Evolutionary conservation across 1,140 invertebrate species (phyloP).

Genomic region (Pemphigus obesinymphae): DNA sequence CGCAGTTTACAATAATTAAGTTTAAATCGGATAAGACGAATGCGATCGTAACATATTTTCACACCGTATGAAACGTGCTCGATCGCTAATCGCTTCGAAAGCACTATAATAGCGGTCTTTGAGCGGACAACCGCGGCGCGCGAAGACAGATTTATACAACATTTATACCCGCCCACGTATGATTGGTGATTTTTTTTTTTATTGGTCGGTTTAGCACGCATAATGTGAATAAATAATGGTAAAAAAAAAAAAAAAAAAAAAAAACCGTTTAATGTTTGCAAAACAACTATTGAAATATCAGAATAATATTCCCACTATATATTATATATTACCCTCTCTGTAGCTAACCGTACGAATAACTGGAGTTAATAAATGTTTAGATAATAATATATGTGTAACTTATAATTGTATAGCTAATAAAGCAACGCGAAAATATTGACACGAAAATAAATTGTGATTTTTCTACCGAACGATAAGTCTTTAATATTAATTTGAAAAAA

Average conservation of each 20-base stretch:
- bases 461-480: too few relatives aligned
- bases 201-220: neutral
- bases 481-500: too few relatives aligned
- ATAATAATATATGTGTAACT: too few relatives aligned
- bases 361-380: too few relatives aligned
- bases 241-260: too few relatives aligned
- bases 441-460: too few relatives aligned
- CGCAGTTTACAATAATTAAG: neutral
- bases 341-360: too few relatives aligned
- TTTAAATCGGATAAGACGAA: neutral
- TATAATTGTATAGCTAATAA: too few relatives aligned
- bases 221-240: neutral
- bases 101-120: neutral
- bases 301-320: too few relatives aligned
- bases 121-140: neutral
- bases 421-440: too few relatives aligned
- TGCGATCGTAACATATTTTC: neutral
- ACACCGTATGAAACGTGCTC: neutral
- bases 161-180: constrained; percentile 1
- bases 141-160: neutral
- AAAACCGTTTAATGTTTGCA: neutral
- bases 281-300: too few relatives aligned
- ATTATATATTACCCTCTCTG: too few relatives aligned
- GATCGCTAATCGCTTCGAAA: neutral
- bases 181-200: neutral